Evolutionary conservation across 2,888 invertebrate genomes (phyloP).

Genomic region (Lathronympha strigana): DNA sequence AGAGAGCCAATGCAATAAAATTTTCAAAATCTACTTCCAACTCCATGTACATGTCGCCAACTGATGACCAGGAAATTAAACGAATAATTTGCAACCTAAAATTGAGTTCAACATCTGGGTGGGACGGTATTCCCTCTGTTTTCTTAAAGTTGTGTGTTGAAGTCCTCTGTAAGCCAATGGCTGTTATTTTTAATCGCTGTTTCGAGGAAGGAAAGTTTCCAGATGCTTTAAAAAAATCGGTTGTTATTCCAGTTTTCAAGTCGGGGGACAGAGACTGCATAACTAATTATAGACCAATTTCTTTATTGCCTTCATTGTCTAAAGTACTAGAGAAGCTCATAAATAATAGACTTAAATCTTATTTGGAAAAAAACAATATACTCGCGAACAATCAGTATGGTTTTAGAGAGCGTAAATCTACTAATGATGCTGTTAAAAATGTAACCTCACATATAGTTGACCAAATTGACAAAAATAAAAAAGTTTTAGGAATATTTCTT

Average conservation of each 20-base stretch:
- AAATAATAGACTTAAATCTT: background rate
- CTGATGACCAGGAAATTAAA: background rate
- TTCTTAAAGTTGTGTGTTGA: background rate
- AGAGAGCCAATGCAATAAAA: background rate
- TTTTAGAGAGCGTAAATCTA: background rate
- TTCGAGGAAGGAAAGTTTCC: background rate
- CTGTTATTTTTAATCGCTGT: background rate
- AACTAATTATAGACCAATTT: too few species aligned
- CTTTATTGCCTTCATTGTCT: too few species aligned
- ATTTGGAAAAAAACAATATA: background rate
- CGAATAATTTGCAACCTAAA: background rate
- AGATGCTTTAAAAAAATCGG: background rate
- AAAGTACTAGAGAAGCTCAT: too few species aligned
- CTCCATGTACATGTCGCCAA: background rate
- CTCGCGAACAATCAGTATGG: background rate
- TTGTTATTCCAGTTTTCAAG: too few species aligned
- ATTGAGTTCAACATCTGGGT: background rate
- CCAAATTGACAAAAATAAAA: background rate
- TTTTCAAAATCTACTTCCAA: background rate
- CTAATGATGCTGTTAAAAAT: background rate
- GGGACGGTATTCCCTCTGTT: background rate
- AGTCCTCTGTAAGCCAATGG: background rate
- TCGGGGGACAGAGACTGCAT: too few species aligned
- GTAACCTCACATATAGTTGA: background rate
- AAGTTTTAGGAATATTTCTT: constrained; percentile 11